Percentiles rank a stretch among this genome's conserved stretches.
phyloP scores from a whole-genome alignment of 2,113 vertebrate genomes.

The Triplophysa dalaica region DNA sequence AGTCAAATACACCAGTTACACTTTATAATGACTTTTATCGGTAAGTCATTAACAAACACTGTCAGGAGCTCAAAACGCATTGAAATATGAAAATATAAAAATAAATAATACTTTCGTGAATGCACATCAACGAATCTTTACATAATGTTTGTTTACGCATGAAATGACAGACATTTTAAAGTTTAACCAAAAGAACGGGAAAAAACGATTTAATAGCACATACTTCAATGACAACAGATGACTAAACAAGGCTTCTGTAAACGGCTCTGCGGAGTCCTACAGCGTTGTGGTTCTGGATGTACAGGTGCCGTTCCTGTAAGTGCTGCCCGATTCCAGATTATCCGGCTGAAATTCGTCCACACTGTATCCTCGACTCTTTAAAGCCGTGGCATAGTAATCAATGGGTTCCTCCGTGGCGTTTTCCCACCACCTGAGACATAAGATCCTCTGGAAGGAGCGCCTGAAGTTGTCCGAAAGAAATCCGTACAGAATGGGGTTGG shows the following conservation, averaged over 20 bases:
- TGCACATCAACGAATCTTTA: not conserved
- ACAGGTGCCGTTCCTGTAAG: conserved; percentile 85
- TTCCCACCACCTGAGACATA: conserved; percentile 90
- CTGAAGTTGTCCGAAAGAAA: conserved; percentile 93
- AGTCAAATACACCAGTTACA: not conserved
- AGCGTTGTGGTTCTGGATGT: conserved; percentile 78
- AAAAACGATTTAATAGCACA: not conserved
- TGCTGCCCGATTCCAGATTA: conserved; percentile 79
- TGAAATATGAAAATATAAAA: not conserved
- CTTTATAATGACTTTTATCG: not conserved
- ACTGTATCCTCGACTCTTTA: conserved; percentile 87
- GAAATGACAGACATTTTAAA: not conserved
- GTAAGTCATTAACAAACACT: not conserved
- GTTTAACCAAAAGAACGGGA: not conserved
- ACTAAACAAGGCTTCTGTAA: not conserved
- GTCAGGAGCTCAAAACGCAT: not conserved
- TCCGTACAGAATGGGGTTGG: conserved; percentile 89
- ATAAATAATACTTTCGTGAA: not conserved
- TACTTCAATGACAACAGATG: conserved; percentile 18
- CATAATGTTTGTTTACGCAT: not conserved
- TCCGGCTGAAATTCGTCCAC: conserved; percentile 85
- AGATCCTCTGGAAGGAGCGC: conserved; percentile 85
- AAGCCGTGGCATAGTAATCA: conserved; percentile 87
- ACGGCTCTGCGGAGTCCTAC: conserved; percentile 30
- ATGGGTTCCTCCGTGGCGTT: conserved; percentile 85